phyloP scores from a whole-genome alignment of 2,113 vertebrate species.

The Stigmatopora nigra region DNA sequence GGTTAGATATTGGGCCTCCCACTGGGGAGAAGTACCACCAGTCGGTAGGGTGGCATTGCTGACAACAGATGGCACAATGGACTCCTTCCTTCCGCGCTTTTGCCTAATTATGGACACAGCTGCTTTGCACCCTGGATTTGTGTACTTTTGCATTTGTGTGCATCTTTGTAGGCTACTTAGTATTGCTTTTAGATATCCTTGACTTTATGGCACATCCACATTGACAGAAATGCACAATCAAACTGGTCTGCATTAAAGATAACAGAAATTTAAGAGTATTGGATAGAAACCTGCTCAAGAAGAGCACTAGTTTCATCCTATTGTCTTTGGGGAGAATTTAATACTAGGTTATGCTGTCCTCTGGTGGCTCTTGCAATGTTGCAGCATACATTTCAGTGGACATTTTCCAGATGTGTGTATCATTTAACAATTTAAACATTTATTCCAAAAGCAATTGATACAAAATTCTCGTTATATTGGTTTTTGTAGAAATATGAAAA shows the following conservation, averaged over 20 bases:
- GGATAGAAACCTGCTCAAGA: constrained; percentile 20
- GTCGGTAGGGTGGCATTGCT: constrained; percentile 11
- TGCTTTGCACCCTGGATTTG: constrained; percentile 56
- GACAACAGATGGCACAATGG: constrained; percentile 64
- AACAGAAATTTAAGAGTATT: constrained; percentile 15
- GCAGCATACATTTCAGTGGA: not conserved
- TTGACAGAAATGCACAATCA: constrained; percentile 12
- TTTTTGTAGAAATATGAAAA: not conserved
- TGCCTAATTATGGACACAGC: constrained; percentile 67
- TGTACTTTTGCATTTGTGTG: constrained; percentile 23
- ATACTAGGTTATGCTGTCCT: constrained; percentile 39
- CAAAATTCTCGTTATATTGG: too few relatives aligned
- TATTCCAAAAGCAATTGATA: too few relatives aligned
- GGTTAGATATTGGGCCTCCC: constrained; percentile 30
- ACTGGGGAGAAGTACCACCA: constrained; percentile 22
- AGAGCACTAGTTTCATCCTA: not conserved
- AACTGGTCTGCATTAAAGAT: constrained; percentile 21
- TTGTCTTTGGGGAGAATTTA: not conserved
- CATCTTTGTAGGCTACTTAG: not conserved
- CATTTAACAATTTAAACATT: too few relatives aligned
- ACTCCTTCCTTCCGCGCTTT: constrained; percentile 48
- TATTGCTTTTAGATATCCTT: constrained; percentile 6
- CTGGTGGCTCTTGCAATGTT: constrained; percentile 45
- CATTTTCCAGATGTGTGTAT: too few relatives aligned
- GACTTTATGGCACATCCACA: constrained; percentile 23